Percentiles rank a stretch among this genome's conserved stretches.
Evolutionary conservation across 2,797 vertebrate species (phyloP).

Genomic region (Intellagama lesueurii): DNA sequence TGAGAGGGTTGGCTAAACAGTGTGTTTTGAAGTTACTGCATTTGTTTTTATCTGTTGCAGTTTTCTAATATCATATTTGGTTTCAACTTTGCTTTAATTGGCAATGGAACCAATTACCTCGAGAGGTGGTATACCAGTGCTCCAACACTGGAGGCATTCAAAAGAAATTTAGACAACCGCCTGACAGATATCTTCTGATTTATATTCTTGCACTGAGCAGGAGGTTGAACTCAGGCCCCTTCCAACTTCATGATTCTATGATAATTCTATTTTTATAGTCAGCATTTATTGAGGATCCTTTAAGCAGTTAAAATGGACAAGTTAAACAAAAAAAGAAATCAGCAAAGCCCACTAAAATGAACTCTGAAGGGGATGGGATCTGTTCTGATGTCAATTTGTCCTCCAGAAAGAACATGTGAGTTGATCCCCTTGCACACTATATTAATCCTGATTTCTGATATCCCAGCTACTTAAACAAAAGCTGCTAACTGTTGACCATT

Average conservation of each 20-base stretch:
- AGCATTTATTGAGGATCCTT: neutral
- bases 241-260: no score
- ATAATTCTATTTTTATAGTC: neutral
- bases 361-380: neutral
- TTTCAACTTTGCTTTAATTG: neutral
- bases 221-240: no score
- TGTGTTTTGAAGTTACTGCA: neutral
- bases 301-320: neutral
- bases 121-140: no score
- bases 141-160: no score
- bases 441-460: constrained; percentile 40
- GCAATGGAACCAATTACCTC: no score
- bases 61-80: neutral
- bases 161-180: no score
- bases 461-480: constrained; percentile 15
- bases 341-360: neutral
- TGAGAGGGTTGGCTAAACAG: neutral
- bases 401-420: constrained; percentile 4
- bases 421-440: constrained; percentile 20
- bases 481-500: constrained; percentile 10
- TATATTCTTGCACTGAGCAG: no score
- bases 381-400: neutral
- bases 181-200: no score
- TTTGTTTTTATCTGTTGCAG: neutral
- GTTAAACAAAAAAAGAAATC: neutral